Conservation (phyloP, 1,140 invertebrate genomes). For the Glomeris maerens region DNA sequence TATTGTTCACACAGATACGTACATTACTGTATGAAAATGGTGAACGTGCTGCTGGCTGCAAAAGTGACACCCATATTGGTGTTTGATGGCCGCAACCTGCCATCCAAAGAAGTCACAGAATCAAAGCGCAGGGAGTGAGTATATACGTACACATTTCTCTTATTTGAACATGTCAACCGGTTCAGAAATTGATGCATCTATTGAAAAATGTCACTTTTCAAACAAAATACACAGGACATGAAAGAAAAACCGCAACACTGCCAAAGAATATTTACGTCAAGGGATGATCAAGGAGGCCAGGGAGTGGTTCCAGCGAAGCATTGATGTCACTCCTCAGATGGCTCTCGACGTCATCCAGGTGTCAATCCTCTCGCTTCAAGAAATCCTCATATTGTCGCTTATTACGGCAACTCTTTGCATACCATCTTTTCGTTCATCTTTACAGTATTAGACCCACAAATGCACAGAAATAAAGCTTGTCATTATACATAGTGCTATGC, state of each 20-base stretch:
- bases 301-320: constrained; percentile 60
- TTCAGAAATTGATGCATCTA: too few relatives aligned
- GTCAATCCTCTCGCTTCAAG: constrained; percentile 1
- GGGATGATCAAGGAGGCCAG: constrained; percentile 65
- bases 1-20: constrained; percentile 73
- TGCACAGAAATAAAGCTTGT: too few relatives aligned
- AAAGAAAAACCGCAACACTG: constrained; percentile 55
- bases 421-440: too few relatives aligned
- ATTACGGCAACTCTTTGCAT: too few relatives aligned
- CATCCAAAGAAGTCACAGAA: constrained; percentile 82
- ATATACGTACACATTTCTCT: not conserved
- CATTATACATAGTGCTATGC: too few relatives aligned
- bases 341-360: constrained; percentile 51
- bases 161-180: not conserved
- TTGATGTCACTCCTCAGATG: constrained; percentile 88
- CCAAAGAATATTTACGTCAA: constrained; percentile 59
- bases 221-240: constrained; percentile 37
- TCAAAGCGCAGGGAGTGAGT: constrained; percentile 64
- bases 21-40: constrained; percentile 75
- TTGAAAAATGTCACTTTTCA: not conserved
- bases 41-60: constrained; percentile 58
- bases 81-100: constrained; percentile 89
- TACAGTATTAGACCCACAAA: too few relatives aligned
- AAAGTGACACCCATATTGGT: constrained; percentile 86
- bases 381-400: too few relatives aligned